A percentile compares a stretch with the other conserved stretches of the same genome.
phyloP scores from a whole-genome alignment of 2,113 vertebrate genomes.

The Microtus oregoni region DNA sequence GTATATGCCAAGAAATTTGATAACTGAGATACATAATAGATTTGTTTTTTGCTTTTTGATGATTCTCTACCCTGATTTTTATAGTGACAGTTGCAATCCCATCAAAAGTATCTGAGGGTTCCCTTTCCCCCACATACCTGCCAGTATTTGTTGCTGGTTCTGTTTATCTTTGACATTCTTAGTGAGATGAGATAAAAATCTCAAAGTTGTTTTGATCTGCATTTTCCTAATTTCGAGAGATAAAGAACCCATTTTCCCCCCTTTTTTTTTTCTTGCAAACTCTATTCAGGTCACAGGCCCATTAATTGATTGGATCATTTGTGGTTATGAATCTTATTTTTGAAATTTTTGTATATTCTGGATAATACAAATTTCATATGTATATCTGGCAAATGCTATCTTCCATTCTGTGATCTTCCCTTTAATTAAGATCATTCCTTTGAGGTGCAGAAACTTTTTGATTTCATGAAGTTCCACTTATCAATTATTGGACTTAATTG shows the following conservation, averaged over 20 bases:
- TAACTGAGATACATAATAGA: background rate
- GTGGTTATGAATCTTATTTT: background rate
- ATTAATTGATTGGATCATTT: background rate
- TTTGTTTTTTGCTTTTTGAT: background rate
- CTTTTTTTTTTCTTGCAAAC: background rate
- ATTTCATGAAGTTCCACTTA: background rate
- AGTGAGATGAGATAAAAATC: background rate
- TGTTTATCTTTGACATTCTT: background rate
- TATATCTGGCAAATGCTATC: background rate
- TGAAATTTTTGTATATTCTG: too few relatives aligned
- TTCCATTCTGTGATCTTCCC: background rate
- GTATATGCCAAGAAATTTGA: background rate
- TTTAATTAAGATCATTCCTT: background rate
- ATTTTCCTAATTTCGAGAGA: background rate
- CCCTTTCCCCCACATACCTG: background rate
- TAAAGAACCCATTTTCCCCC: background rate
- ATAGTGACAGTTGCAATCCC: background rate
- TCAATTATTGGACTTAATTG: background rate
- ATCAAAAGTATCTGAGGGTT: background rate
- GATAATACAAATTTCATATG: accelerated
- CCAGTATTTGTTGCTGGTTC: background rate
- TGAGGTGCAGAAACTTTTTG: background rate
- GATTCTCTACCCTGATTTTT: too few relatives aligned
- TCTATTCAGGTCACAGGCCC: background rate
- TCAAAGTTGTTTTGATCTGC: background rate